Percentiles rank a stretch among this genome's conserved stretches.
Evolutionary conservation across 2,888 invertebrate species (phyloP).

Genomic region (Eupithecia insigniata): DNA sequence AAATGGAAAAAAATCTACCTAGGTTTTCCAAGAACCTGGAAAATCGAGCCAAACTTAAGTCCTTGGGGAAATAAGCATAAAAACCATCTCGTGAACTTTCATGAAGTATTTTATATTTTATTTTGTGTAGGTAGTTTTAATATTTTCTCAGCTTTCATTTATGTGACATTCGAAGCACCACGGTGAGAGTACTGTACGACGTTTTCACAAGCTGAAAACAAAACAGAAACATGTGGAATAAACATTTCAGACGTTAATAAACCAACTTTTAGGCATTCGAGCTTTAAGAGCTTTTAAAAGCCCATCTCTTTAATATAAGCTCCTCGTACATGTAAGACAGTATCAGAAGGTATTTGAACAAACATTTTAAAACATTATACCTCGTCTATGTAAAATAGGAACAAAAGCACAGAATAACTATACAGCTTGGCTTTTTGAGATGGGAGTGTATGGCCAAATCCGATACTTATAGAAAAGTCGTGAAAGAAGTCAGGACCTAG

Average conservation of each 20-base stretch:
- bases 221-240: background rate
- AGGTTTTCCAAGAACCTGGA: background rate
- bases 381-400: too few species aligned
- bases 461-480: too few species aligned
- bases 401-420: too few species aligned
- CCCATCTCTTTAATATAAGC: too few species aligned
- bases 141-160: slow-evolving; percentile 23
- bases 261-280: background rate
- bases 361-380: too few species aligned
- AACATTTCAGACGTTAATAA: background rate
- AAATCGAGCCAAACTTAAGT: background rate
- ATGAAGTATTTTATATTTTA: background rate
- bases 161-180: slow-evolving; percentile 63
- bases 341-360: too few species aligned
- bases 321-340: too few species aligned
- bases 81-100: background rate
- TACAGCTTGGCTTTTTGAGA: too few species aligned
- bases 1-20: background rate
- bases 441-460: too few species aligned
- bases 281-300: background rate
- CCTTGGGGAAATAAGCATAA: slow-evolving; percentile 5
- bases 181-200: slow-evolving; percentile 74
- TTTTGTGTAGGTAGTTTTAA: background rate
- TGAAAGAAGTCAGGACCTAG: too few species aligned
- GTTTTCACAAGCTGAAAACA: slow-evolving; percentile 75